These are phyloP conservation scores for Odocoileus hemionus DNA, from an alignment of 2,113 vertebrate species.

Conservation along the genomic window DNA sequence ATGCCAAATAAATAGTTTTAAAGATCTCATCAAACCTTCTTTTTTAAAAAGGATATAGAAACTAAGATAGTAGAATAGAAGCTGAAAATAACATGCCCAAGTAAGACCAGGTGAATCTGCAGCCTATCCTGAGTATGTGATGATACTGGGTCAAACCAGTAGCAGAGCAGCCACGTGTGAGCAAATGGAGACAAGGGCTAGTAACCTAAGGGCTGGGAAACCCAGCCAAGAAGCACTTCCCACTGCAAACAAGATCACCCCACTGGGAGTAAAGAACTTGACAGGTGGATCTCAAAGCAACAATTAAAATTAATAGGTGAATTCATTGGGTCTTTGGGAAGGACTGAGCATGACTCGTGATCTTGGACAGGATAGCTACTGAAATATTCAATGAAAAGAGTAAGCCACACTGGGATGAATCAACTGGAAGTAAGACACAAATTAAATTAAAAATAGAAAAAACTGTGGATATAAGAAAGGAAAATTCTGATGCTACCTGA, in stretches of 20 bases:
- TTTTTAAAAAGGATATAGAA: background rate
- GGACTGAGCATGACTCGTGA: background rate
- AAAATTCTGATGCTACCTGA: background rate
- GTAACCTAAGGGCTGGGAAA: background rate
- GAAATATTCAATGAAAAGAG: background rate
- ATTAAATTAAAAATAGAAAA: background rate
- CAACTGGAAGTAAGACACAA: background rate
- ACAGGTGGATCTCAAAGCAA: background rate
- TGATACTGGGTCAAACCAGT: background rate
- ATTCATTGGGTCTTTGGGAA: background rate
- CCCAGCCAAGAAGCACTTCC: background rate
- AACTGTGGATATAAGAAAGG: background rate
- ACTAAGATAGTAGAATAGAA: background rate
- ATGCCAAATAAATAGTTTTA: background rate
- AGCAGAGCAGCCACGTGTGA: background rate
- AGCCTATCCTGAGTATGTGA: background rate
- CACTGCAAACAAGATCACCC: background rate
- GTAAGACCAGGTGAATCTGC: background rate
- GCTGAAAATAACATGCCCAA: background rate
- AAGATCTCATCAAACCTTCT: background rate
- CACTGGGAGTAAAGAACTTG: background rate
- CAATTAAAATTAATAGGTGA: background rate
- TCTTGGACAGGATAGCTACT: background rate
- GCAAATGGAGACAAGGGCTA: background rate
- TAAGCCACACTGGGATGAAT: background rate